phyloP scores from a whole-genome alignment of 2,888 invertebrate species.

The Polydrusus tereticollis region DNA sequence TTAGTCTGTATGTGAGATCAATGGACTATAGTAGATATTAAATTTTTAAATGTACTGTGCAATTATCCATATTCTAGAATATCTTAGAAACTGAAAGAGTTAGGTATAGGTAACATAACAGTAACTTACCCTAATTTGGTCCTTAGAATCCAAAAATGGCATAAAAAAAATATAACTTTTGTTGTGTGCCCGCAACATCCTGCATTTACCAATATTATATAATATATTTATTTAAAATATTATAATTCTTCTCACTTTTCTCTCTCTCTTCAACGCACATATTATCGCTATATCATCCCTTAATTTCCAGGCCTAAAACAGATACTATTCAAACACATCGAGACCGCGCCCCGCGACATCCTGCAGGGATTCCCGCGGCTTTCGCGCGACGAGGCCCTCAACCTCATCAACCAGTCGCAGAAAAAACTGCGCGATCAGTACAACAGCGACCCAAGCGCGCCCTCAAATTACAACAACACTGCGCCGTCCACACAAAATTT shows the following conservation, averaged over 20 bases:
- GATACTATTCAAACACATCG: constrained; percentile 78
- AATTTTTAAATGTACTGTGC: no score
- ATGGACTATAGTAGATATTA: no score
- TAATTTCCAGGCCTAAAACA: constrained; percentile 63
- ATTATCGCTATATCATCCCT: background rate
- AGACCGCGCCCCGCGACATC: constrained; percentile 92
- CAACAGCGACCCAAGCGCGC: constrained; percentile 55
- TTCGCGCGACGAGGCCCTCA: constrained; percentile 80
- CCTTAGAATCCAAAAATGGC: no score
- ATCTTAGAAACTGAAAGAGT: no score
- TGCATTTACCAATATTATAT: no score
- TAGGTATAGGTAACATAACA: no score
- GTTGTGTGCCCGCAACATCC: no score
- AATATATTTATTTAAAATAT: background rate
- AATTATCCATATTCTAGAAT: no score
- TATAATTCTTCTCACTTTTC: background rate
- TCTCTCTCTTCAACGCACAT: background rate
- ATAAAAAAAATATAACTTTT: no score
- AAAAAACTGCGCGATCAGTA: constrained; percentile 67
- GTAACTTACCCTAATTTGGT: no score
- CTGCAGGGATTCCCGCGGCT: constrained; percentile 90
- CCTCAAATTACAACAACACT: constrained; percentile 9
- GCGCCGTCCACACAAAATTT: background rate
- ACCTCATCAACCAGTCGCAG: constrained; percentile 69
- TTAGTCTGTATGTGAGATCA: no score